Base-by-base conservation (phyloP, 1,140 invertebrate genomes). In the Saccostrea cuccullata region DNA sequence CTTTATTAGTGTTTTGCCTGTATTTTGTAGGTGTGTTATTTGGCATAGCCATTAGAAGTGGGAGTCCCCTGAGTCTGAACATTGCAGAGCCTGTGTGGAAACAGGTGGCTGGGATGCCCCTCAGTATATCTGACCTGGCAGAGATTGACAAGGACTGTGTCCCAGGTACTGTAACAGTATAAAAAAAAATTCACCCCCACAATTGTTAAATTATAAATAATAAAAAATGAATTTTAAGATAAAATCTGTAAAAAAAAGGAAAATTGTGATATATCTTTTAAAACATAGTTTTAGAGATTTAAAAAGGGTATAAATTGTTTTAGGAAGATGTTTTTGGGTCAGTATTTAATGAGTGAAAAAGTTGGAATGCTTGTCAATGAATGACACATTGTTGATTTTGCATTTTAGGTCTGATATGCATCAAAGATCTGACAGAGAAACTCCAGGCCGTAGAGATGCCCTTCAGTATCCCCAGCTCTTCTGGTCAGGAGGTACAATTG, bases 71-170 rank as follows among this genome's bases (percentile, higher is more conserved):
- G 13, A 98, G 98, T 93, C 96, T 99, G 67, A 98, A 97, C 95
- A 95, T 99, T 58, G 98, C 98, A 6, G 98, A 99, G 95, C 94
- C 97, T 13, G 96, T 97, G n/a, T 97, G 96, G 96, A 97, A 97
- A 93, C 94, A 96, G 89, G 93, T 97, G 40, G 96, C 96, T 55
- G 96, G 96, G 8, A 96, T 96, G 94, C 95, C 95, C 9, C 95
- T 96, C 0, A 95, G 94, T 47, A 95, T 96, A 15, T 95, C 96
- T 89, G 97, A 97, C 92, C 94, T 97, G 97, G 98, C 98, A 12
- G 98, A 99, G 92, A 97, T 99, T 82, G 98, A 99, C 94, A 97
- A 98, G 91, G 98, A 99, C 94, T 99, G 99, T 95, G 96, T 99
- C n/a, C 98, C 98, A 36, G 98, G 96, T 96, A 92, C 89, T 17